Evolutionary conservation across 2,888 invertebrate genomes (phyloP).

Genomic region (Drosophila ezoana): DNA sequence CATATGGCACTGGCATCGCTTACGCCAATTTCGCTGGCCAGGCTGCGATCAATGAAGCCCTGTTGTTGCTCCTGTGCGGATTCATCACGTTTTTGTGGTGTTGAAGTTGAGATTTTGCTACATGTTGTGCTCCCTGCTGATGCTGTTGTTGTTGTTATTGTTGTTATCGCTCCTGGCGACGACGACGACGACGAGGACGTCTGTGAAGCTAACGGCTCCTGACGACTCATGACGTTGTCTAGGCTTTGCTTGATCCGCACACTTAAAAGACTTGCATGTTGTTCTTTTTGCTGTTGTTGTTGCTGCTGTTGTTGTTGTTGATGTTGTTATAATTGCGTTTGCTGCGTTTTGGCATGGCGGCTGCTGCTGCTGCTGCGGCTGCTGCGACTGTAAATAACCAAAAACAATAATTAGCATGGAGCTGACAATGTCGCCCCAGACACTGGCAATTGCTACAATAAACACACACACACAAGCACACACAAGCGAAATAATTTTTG

Average conservation of each 20-base stretch:
- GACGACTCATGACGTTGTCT: conserved; percentile 70
- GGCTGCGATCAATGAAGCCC: conserved; percentile 60
- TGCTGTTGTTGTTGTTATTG: conserved; percentile 26
- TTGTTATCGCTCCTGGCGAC: conserved; percentile 23
- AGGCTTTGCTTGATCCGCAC: conserved; percentile 17
- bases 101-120: conserved; percentile 81
- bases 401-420: conserved; percentile 60
- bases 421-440: conserved; percentile 53
- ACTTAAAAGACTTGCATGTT: conserved; percentile 52
- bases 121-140: conserved; percentile 29
- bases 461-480: conserved; percentile 26
- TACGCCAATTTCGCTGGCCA: conserved; percentile 60
- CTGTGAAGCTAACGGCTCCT: conserved; percentile 43
- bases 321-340: conserved; percentile 7
- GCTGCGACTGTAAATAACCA: conserved; percentile 35
- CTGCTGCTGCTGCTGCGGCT: conserved; percentile 30
- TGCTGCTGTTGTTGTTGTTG: conserved; percentile 21
- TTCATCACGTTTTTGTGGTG: conserved; percentile 73
- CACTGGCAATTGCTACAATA: conserved; percentile 63
- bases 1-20: conserved; percentile 65
- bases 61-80: conserved; percentile 36
- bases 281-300: conserved; percentile 17
- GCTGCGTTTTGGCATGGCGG: conserved; percentile 52
- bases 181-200: conserved; percentile 20
- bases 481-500: conserved; percentile 45